phyloP scores from a whole-genome alignment of 2,113 vertebrate genomes.

The Chaenogobius annularis region DNA sequence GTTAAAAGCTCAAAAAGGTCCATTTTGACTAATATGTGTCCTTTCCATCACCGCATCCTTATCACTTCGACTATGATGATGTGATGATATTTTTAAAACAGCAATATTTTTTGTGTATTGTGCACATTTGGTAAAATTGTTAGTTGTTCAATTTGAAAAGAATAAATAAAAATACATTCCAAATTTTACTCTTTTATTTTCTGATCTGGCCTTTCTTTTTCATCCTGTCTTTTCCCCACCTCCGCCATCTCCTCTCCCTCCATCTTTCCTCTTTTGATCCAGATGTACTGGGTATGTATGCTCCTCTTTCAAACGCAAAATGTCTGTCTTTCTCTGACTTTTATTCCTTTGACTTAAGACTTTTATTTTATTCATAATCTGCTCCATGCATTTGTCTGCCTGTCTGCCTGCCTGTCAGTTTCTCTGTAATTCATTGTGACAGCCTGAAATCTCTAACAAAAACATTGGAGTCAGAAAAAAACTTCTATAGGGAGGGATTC shows the following conservation, averaged over 20 bases:
- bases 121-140: not conserved
- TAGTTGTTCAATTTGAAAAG: not conserved
- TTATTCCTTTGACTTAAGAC: constrained; percentile 18
- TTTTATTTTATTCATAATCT: constrained; percentile 38
- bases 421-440: constrained; percentile 69
- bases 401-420: constrained; percentile 70
- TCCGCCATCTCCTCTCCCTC: constrained; percentile 38
- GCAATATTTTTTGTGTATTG: not conserved
- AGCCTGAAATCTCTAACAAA: constrained; percentile 59
- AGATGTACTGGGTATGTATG: constrained; percentile 91
- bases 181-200: constrained; percentile 49
- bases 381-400: constrained; percentile 59
- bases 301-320: constrained; percentile 52
- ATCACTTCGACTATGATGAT: too few species aligned
- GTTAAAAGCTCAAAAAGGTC: too few species aligned
- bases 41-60: too few species aligned
- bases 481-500: constrained; percentile 36
- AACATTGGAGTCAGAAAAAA: constrained; percentile 23
- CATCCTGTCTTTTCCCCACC: constrained; percentile 67
- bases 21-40: too few species aligned
- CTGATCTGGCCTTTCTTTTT: constrained; percentile 75
- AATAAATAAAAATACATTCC: constrained; percentile 12
- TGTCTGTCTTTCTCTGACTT: constrained; percentile 28
- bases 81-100: too few species aligned
- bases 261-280: constrained; percentile 65